Base-by-base conservation (phyloP, 2,888 invertebrate species). In the Stenchaetothrips biformis region DNA sequence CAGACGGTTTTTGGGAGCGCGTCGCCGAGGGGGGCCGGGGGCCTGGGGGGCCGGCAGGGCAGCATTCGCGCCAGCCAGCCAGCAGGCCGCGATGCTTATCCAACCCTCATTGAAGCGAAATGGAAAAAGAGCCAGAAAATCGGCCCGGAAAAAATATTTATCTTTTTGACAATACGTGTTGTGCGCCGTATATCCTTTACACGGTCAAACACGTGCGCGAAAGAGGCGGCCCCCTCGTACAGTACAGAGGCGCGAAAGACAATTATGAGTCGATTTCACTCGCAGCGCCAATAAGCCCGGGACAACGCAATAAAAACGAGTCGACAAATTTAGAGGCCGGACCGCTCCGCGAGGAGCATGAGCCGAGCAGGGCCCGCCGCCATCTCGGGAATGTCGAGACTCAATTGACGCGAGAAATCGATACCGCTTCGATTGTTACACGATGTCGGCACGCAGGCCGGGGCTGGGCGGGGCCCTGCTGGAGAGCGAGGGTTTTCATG, bases 401-500 rank as follows among this genome's bases (percentile, higher is more conserved):
- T 74, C 67, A 74, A 74, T 74, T 74, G 67, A 74, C 67, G 67
- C 67, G 67, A 74, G 67, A 74, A 74, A 74, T 74, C 67, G 67
- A 74, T 74, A 74, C 25, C 21, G 25, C 67, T 74, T 74, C 67
- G 25, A 74, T 74, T 74, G 67, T 74, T 74, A 74, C 67, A 74
- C 67, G 67, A 74, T 74, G 67, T 74, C 67, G 67, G 67, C 67
- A 11, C 37, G 21, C 67, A 25, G 67, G 8, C 21, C 59, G 59
- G 59, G 18, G 59, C 59, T 6, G 13, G 6, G 13, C 59, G 59
- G 59, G 18, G 59, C 59, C 18, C 59, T 6, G 59, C 6, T 16
- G 18, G 59, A 9, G 59, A 53, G 53, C 9, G 25, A 25, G 67
- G 67, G 11, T 74, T 74, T 74, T 74, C 67, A 74, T 74, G 67